These are phyloP conservation scores for Dipodomys ordii DNA, from an alignment of 2,113 vertebrate genomes.

Conservation along the genomic window DNA sequence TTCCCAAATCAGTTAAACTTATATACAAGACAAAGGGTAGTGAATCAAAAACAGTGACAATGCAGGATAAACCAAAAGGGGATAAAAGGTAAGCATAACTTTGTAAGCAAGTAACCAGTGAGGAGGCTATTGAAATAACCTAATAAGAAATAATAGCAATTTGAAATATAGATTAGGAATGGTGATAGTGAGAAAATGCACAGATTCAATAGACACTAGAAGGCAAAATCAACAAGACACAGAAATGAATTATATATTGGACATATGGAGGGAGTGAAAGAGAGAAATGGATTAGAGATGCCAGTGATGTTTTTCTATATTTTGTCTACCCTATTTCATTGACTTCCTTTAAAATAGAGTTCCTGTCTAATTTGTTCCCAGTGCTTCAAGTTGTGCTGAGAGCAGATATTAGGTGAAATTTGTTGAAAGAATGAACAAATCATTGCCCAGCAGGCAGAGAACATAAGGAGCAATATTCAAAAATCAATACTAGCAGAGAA, in stretches of 20 bases:
- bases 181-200: background rate
- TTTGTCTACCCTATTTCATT: background rate
- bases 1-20: too few species aligned
- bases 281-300: background rate
- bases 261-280: background rate
- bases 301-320: background rate
- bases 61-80: too few species aligned
- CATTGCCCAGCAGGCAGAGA: background rate
- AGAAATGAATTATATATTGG: background rate
- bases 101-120: background rate
- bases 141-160: background rate
- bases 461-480: slow-evolving; percentile 44
- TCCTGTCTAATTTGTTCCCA: background rate
- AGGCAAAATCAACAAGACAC: slow-evolving; percentile 2
- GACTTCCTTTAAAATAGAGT: slow-evolving; percentile 28
- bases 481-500: slow-evolving; percentile 16
- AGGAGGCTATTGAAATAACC: background rate
- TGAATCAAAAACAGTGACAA: too few species aligned
- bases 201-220: background rate
- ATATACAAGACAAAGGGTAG: too few species aligned
- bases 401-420: background rate
- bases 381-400: background rate
- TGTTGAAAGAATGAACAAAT: slow-evolving; percentile 46
- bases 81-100: background rate
- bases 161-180: background rate